Evolutionary conservation across 2,797 vertebrate species (phyloP), one percentile per base, ranked within the genome.

Genomic region (Gallinago nigripennis): DNA sequence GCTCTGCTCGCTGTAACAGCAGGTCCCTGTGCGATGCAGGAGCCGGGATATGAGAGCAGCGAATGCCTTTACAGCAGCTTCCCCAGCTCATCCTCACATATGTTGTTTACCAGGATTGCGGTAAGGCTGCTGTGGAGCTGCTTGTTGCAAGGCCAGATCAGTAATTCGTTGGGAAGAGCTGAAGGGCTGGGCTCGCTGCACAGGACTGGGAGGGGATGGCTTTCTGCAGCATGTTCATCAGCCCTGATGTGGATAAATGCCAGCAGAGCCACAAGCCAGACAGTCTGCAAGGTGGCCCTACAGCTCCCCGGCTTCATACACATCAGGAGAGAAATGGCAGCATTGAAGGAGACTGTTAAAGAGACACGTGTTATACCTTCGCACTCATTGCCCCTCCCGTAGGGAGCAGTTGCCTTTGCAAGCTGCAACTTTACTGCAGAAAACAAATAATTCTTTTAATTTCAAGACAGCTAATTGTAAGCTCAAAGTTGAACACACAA

Each of bases 21-120:
- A 23, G 66, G 6, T 11, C 84, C 8, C 27, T 1, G 15, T 2
- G 1, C 0, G 0, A 1, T 1, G 9, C 3, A 0, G 35, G 25
- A 82, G 64, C 56, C 1, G 9, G 39, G 23, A 17, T 41, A 3
- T 12, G 54, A 53, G 35, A 72, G 63, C 63, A 70, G 64, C 63
- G 16, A 23, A 37, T 7, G 53, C 51, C 35, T 79, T 45, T 2
- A 3, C 1, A 0, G 88, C 66, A 76, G 56, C 91, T 85, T 19
- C 72, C 16, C 39, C 50, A 71, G 76, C 94, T 70, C 95, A 8
- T 28, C 35, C 27, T 73, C 83, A 33, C 84, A 39, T 28, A 33
- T 17, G 83, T 5, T 87, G 92, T 89, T 91, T 85, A 85, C 69
- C 61, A 51, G 90, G 37, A 39, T 0, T 11, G 70, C 86, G 28